These are phyloP conservation scores for Neopelma chrysocephalum DNA, from an alignment of 2,797 vertebrate species.

Conservation along the genomic window DNA sequence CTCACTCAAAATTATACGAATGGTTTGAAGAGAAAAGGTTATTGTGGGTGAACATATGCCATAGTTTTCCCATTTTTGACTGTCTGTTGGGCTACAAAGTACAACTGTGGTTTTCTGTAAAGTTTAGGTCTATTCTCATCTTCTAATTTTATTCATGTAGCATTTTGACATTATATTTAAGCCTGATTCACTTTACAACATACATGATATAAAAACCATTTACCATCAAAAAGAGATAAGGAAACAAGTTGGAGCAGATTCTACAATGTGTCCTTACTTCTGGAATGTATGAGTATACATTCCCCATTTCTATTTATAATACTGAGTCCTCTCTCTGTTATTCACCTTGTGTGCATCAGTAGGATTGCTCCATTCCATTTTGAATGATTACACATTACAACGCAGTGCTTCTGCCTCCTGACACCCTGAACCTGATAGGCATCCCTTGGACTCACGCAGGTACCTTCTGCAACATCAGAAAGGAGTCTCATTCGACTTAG, in stretches of 20 bases:
- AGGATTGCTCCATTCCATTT: background rate
- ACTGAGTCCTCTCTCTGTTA: background rate
- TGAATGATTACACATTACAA: background rate
- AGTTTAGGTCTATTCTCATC: background rate
- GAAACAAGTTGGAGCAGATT: background rate
- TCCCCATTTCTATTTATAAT: background rate
- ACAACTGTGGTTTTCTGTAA: background rate
- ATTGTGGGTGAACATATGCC: background rate
- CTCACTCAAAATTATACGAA: background rate
- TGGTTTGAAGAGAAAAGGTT: background rate
- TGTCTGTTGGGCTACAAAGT: background rate
- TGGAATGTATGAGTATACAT: background rate
- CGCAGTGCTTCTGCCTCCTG: background rate
- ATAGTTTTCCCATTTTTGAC: background rate
- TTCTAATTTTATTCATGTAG: background rate
- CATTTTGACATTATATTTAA: background rate
- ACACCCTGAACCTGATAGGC: background rate
- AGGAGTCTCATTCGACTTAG: background rate
- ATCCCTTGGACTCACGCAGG: background rate
- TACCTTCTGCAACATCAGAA: background rate
- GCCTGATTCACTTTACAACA: background rate
- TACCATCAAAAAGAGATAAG: background rate
- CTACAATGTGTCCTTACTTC: background rate
- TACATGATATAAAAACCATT: background rate
- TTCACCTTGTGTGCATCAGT: background rate